Evolutionary conservation across 1,140 invertebrate species (phyloP).

Genomic region (Caerostris darwini): DNA sequence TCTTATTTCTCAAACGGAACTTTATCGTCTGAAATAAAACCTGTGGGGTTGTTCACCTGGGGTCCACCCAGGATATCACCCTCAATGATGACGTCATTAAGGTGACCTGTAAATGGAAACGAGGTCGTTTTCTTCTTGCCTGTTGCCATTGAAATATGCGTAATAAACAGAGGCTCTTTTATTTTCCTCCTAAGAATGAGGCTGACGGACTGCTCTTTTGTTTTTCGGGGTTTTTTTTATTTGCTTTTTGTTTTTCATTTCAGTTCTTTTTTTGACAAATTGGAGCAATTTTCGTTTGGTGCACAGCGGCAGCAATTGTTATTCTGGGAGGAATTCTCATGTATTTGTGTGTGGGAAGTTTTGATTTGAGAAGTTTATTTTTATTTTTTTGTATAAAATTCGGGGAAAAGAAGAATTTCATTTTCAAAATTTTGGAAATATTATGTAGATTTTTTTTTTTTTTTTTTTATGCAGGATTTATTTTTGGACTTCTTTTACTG

Average conservation of each 20-base stretch:
- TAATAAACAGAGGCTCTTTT: neutral
- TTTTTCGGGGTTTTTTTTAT: no score
- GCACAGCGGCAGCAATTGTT: neutral
- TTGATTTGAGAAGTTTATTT: no score
- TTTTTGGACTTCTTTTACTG: no score
- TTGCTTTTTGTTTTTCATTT: neutral
- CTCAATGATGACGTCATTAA: conserved; percentile 1
- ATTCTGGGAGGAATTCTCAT: neutral
- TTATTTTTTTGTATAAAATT: neutral
- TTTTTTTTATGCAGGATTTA: no score
- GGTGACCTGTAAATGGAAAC: conserved; percentile 38
- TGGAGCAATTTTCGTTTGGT: neutral
- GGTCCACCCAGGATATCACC: conserved; percentile 21
- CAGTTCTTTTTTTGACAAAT: neutral
- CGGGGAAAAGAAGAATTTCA: neutral
- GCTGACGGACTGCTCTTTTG: neutral
- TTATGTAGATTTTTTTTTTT: no score
- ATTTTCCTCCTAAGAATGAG: neutral
- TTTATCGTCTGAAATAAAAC: neutral
- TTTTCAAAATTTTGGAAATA: neutral
- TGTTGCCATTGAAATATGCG: conserved; percentile 45
- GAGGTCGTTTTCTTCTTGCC: conserved; percentile 35
- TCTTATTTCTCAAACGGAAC: neutral
- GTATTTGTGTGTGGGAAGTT: no score
- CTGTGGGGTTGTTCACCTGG: conserved; percentile 29